These are phyloP conservation scores for Campopleginae sp. DNA, from an alignment of 2,888 invertebrate genomes.

Conservation along the genomic window DNA sequence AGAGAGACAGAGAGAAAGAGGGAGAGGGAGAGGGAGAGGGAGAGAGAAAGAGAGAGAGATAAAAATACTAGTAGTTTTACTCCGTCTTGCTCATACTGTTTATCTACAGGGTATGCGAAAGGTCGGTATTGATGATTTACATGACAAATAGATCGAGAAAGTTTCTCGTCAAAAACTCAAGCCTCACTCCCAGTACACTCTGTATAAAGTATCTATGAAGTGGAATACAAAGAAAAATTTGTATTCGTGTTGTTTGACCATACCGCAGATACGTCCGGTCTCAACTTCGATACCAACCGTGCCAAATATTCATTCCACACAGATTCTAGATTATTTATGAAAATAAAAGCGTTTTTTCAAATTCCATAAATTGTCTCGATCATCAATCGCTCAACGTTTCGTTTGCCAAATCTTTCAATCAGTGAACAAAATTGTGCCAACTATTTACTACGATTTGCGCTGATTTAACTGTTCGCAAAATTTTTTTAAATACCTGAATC, in stretches of 20 bases:
- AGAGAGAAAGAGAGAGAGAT: slow-evolving; percentile 12
- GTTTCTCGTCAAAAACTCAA: neutral
- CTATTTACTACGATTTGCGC: neutral
- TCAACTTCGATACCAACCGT: slow-evolving; percentile 7
- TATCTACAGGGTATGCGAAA: neutral
- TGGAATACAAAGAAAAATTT: slow-evolving; percentile 16
- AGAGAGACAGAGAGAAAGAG: slow-evolving; percentile 24
- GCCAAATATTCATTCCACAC: slow-evolving; percentile 15
- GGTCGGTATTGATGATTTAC: neutral
- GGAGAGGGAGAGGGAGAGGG: slow-evolving; percentile 2
- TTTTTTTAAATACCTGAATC: neutral
- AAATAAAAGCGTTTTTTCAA: neutral
- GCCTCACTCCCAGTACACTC: neutral
- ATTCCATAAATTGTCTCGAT: neutral
- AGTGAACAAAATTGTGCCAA: too few species aligned
- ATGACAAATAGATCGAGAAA: neutral
- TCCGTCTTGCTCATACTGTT: slow-evolving; percentile 48
- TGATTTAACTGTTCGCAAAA: too few species aligned
- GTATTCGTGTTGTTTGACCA: slow-evolving; percentile 38
- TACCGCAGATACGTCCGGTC: slow-evolving; percentile 58
- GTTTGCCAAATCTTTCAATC: neutral
- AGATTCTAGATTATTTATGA: neutral
- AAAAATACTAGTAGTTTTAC: slow-evolving; percentile 40
- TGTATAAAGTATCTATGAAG: slow-evolving; percentile 14
- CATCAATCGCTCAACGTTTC: neutral